A percentile compares a stretch with the other conserved stretches of the same genome.
phyloP scores from a whole-genome alignment of 2,113 vertebrate genomes.

The Plecotus auritus region DNA sequence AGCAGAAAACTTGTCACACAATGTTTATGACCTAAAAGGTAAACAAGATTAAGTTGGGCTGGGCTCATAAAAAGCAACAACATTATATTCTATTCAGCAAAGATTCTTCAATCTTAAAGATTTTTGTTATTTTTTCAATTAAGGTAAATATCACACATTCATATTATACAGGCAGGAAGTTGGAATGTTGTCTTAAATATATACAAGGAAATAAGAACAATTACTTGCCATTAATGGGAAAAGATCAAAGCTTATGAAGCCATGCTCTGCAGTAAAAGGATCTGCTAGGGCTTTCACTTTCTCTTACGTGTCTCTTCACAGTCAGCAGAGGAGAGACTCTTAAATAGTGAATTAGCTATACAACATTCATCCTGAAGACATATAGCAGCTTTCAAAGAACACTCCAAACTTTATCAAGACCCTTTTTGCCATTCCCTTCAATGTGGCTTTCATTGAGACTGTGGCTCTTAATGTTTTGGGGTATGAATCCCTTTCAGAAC shows the following conservation, averaged over 20 bases:
- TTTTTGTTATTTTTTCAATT: background rate
- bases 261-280: background rate
- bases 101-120: background rate
- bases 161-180: background rate
- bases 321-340: background rate
- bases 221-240: background rate
- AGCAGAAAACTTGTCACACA: background rate
- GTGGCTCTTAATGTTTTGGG: background rate
- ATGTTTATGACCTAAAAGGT: background rate
- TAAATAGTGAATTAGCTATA: background rate
- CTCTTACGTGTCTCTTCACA: background rate
- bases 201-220: background rate
- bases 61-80: background rate
- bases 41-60: background rate
- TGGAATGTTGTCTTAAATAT: background rate
- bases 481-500: background rate
- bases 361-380: background rate
- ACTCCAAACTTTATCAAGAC: background rate
- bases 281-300: background rate
- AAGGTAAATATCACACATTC: background rate
- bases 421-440: background rate
- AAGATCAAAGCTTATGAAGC: background rate
- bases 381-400: background rate
- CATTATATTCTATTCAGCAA: background rate
- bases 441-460: background rate